Evolutionary conservation across 2,797 vertebrate species (phyloP).

Genomic region (Epinephelus coioides): DNA sequence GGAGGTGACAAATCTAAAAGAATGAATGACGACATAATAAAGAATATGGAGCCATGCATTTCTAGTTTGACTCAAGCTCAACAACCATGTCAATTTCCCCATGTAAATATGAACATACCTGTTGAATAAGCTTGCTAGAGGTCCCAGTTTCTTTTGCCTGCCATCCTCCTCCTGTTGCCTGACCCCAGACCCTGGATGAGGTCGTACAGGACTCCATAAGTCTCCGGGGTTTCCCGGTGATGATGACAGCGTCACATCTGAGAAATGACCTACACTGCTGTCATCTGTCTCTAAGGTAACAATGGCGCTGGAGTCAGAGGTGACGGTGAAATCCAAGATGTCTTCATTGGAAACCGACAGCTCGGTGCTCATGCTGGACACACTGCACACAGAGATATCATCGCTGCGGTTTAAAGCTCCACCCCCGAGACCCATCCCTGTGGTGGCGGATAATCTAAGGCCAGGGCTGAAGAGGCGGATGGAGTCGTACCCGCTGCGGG

Average conservation of each 20-base stretch:
- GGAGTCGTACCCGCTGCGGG: slow-evolving; percentile 88
- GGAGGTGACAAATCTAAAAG: not conserved
- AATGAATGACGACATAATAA: too few species aligned
- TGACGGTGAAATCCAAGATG: slow-evolving; percentile 92
- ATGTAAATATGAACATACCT: slow-evolving; percentile 79
- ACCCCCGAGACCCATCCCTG: slow-evolving; percentile 13
- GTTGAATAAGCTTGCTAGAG: slow-evolving; percentile 90
- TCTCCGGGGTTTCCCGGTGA: slow-evolving; percentile 69
- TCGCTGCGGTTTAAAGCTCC: slow-evolving; percentile 88
- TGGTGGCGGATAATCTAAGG: slow-evolving; percentile 45
- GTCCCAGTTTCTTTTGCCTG: slow-evolving; percentile 83
- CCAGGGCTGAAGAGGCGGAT: slow-evolving; percentile 86
- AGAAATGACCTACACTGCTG: slow-evolving; percentile 80
- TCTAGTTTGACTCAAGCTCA: not conserved
- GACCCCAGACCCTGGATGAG: slow-evolving; percentile 25
- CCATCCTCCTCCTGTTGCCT: slow-evolving; percentile 77
- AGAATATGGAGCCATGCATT: not conserved
- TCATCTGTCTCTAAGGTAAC: slow-evolving; percentile 92
- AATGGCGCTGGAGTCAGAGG: slow-evolving; percentile 94
- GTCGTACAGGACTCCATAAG: slow-evolving; percentile 55
- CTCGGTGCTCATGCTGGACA: slow-evolving; percentile 95
- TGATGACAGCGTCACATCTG: slow-evolving; percentile 84
- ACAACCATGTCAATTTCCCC: too few species aligned
- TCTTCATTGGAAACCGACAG: slow-evolving; percentile 94
- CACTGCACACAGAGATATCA: slow-evolving; percentile 91